Evolutionary conservation across 2,888 invertebrate genomes (phyloP).

Genomic region (Scrobipalpa atriplicella): DNA sequence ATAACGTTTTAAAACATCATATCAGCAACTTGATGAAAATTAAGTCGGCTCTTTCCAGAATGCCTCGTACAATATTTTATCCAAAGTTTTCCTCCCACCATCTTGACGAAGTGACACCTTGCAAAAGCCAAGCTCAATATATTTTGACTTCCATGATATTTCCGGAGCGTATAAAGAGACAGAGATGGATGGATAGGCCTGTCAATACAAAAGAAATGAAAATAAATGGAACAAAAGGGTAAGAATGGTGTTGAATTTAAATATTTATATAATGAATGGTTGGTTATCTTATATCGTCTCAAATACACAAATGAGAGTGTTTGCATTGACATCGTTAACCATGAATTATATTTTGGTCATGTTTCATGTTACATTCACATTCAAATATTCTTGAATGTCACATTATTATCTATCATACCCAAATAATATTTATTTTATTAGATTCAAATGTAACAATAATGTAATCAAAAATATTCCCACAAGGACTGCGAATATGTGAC

Average conservation of each 20-base stretch:
- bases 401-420: too few species aligned
- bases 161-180: not conserved
- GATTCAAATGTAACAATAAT: not conserved
- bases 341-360: too few species aligned
- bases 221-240: not conserved
- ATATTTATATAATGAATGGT: too few species aligned
- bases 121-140: constrained; percentile 4
- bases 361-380: too few species aligned
- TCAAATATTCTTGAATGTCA: too few species aligned
- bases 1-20: too few species aligned
- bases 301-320: too few species aligned
- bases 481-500: not conserved
- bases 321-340: too few species aligned
- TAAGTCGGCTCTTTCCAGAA: not conserved
- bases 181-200: constrained; percentile 17
- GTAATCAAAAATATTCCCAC: not conserved
- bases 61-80: not conserved
- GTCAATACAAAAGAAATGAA: not conserved
- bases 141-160: not conserved
- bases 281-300: too few species aligned
- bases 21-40: not conserved
- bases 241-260: not conserved
- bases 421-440: not conserved
- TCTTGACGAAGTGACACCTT: not conserved
- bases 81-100: not conserved